Conservation (phyloP, 1,140 invertebrate genomes). For the Cydia splendana region DNA sequence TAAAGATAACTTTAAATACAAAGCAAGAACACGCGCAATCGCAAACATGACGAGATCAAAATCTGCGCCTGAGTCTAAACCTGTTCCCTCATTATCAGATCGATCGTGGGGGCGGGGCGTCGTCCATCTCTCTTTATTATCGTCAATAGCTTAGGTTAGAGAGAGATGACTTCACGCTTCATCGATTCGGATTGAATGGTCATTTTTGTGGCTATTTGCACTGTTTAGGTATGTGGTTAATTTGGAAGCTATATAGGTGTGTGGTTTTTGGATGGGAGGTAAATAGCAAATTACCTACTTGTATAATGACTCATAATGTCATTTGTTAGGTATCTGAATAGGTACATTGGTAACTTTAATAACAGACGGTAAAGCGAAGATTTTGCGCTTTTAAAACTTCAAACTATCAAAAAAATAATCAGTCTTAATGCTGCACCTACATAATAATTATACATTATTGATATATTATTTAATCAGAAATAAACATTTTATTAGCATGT, state of each 20-base stretch:
- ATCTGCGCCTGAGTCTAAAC: constrained; percentile 30
- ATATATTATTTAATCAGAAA: no score
- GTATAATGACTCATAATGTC: no score
- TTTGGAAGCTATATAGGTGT: not conserved
- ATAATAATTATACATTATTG: no score
- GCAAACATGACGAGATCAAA: constrained; percentile 31
- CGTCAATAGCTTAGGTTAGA: not conserved
- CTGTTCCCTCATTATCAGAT: constrained; percentile 17
- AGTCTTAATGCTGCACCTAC: no score
- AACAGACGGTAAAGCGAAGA: no score
- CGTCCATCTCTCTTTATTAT: not conserved
- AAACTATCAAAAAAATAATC: no score
- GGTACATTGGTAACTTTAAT: no score
- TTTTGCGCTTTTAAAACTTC: no score
- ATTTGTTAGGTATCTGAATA: no score
- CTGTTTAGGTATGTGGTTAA: not conserved
- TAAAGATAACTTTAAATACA: constrained; percentile 31
- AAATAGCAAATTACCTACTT: not conserved
- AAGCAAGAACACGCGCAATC: constrained; percentile 24
- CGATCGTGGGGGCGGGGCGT: constrained; percentile 16
- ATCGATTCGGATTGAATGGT: constrained; percentile 6
- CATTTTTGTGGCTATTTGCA: constrained; percentile 18
- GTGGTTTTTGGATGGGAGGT: not conserved
- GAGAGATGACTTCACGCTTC: constrained; percentile 3
- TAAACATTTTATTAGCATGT: no score